These are phyloP conservation scores for Geotrypetes seraphini DNA, from an alignment of 2,797 vertebrate genomes.

Conservation along the genomic window DNA sequence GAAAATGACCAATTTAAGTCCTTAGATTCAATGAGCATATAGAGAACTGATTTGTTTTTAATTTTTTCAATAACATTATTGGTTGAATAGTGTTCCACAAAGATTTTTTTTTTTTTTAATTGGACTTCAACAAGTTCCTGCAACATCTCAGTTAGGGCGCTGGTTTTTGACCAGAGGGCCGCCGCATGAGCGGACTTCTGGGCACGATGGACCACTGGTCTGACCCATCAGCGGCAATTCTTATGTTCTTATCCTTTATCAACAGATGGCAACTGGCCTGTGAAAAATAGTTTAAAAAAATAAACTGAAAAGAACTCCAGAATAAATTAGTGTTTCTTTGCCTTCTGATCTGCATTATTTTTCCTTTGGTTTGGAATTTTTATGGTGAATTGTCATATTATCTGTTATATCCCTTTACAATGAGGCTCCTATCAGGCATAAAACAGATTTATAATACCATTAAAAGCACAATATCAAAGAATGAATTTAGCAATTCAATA, in stretches of 20 bases:
- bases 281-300: conserved; percentile 70
- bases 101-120: conserved; percentile 55
- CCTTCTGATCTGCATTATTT: conserved; percentile 58
- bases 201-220: no score
- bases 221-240: no score
- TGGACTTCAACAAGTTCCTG: no score
- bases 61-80: conserved; percentile 17
- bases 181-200: no score
- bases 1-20: conserved; percentile 48
- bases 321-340: conserved; percentile 69
- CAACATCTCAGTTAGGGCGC: no score
- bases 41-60: conserved; percentile 39
- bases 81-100: conserved; percentile 48
- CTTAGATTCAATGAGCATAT: conserved; percentile 37
- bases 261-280: conserved; percentile 66
- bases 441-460: conserved; percentile 77
- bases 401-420: conserved; percentile 74
- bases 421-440: conserved; percentile 74
- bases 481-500: conserved; percentile 79
- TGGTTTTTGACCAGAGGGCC: no score
- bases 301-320: conserved; percentile 67
- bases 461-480: conserved; percentile 79
- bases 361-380: conserved; percentile 59
- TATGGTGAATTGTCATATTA: conserved; percentile 75
- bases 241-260: no score